Conservation (phyloP, 2,113 vertebrate genomes). For the Dolichallabes microphthalmus region DNA sequence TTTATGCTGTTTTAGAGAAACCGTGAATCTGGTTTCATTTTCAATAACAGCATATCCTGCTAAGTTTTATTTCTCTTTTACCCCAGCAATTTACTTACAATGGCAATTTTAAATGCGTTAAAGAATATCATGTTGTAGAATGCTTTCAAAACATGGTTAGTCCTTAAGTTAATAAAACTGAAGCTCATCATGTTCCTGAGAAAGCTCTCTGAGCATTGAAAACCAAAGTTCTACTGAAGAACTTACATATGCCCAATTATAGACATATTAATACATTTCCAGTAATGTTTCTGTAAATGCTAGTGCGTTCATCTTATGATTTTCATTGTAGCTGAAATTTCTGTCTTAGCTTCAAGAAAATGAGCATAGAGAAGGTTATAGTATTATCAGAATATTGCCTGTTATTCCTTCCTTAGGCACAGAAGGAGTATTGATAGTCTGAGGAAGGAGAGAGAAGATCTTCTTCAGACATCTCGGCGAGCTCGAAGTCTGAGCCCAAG, state of each 20-base stretch:
- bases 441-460: slow-evolving; percentile 76
- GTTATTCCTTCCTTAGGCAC: slow-evolving; percentile 70
- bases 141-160: background rate
- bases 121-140: background rate
- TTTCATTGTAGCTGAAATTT: background rate
- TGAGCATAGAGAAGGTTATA: background rate
- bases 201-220: background rate
- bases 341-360: background rate
- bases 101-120: background rate
- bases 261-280: background rate
- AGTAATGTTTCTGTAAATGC: background rate
- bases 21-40: background rate
- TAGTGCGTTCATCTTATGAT: background rate
- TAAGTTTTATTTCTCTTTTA: background rate
- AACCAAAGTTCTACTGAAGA: background rate
- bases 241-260: background rate
- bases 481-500: slow-evolving; percentile 83
- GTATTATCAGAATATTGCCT: background rate
- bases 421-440: slow-evolving; percentile 78
- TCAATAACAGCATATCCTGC: background rate
- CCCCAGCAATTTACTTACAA: background rate
- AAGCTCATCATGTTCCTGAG: background rate
- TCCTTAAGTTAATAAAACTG: background rate
- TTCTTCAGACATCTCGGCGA: slow-evolving; percentile 73
- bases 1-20: background rate